Evolutionary conservation across 2,888 invertebrate genomes (phyloP).

Genomic region (Tipula unca): DNA sequence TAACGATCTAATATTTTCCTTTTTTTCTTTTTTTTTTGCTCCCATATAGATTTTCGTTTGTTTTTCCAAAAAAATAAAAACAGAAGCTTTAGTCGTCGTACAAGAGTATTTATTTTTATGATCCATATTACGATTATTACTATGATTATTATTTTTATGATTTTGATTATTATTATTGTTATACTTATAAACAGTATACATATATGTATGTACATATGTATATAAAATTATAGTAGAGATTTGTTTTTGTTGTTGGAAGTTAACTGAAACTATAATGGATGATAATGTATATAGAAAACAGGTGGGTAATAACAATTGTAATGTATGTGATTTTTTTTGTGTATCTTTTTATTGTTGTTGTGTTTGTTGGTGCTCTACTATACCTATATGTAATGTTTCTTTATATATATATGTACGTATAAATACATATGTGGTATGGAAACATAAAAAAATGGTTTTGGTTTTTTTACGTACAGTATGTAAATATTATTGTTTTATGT

Average conservation of each 20-base stretch:
- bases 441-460: not conserved
- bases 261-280: not conserved
- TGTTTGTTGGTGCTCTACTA: not conserved
- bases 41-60: not conserved
- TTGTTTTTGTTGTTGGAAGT: not conserved
- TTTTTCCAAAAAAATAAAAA: not conserved
- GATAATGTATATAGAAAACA: constrained; percentile 1
- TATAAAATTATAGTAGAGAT: not conserved
- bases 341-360: not conserved
- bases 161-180: not conserved
- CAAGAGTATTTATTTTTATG: constrained; percentile 14
- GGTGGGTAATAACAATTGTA: constrained; percentile 4
- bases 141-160: constrained; percentile 14
- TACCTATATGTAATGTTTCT: not conserved
- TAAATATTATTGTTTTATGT: not conserved
- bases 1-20: not conserved
- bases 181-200: too few species aligned
- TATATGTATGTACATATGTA: not conserved
- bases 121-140: constrained; percentile 8
- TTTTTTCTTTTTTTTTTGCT: not conserved
- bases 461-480: not conserved
- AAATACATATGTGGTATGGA: not conserved
- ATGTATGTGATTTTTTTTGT: not conserved
- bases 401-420: not conserved
- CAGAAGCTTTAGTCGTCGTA: not conserved